Base-by-base conservation (phyloP, 30 jellyfish, hydroid and myxozoan species). In the Hydra vulgaris region DNA sequence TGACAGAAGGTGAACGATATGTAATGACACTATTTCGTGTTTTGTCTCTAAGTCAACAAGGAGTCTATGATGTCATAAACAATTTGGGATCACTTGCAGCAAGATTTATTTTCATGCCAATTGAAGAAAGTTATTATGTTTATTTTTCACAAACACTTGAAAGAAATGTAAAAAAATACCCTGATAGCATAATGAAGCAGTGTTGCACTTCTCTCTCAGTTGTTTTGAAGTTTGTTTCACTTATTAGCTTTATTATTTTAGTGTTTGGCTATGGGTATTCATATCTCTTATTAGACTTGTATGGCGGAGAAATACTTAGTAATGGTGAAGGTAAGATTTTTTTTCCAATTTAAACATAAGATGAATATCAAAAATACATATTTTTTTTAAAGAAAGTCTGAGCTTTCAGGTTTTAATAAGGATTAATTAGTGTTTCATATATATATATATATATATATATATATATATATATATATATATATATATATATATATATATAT, bases 21-120 rank as follows among this genome's bases (percentile, higher is more conserved):
- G 66, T 92, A 8, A 92, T 92, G 98, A 92, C 98, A 52, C 52
- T 92, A 25, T 92, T 92, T 81, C 74, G 54, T 52, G 76, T 92
- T 27, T 40, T 92, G 53, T 78, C 89, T 54, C 73, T 92, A 71
- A 90, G 84, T 7, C 93, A 92, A 69, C 98, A 92, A 73, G 98
- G 98, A 15, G 84, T 92, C 0, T 92, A 85, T 84, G 98, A 92
- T 80, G 89, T 92, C 17, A 76, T 92, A 77, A 92, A 92, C 73
- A 92, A 92, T 76, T 89, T 92, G 16, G 98, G 98, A 8, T 92
- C 98, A 19, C 84, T 92, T 25, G 98, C 87, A 25, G 98, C 98
- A 25, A 80, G 98, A 74, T 92, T 92, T 73, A 87, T 92, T 15
- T 92, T 92, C 81, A 74, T 92, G 81, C 98, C 98, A 19, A 84